Evolutionary conservation across 2,888 invertebrate genomes (phyloP).

Genomic region (Drosophila melanosoma): DNA sequence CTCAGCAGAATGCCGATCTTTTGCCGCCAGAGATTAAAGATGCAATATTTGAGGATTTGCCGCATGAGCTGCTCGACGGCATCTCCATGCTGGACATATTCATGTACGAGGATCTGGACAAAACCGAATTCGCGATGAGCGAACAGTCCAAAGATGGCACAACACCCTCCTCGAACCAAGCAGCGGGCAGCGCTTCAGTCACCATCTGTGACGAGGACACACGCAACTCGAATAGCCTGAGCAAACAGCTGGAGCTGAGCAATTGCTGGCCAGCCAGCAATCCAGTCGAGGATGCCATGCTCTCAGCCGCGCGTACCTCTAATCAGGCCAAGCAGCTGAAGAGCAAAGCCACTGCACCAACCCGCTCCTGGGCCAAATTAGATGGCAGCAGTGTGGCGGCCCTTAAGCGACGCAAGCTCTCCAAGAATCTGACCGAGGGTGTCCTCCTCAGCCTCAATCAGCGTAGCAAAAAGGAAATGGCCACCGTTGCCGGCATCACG

Average conservation of each 20-base stretch:
- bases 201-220: constrained; percentile 78
- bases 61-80: constrained; percentile 92
- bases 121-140: constrained; percentile 86
- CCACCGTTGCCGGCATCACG: constrained; percentile 62
- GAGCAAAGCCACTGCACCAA: constrained; percentile 59
- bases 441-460: constrained; percentile 81
- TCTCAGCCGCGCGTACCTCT: constrained; percentile 78
- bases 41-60: constrained; percentile 93
- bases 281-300: constrained; percentile 83
- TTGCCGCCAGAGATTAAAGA: constrained; percentile 94
- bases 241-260: constrained; percentile 74
- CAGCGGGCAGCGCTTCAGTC: constrained; percentile 35
- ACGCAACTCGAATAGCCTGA: constrained; percentile 74
- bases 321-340: constrained; percentile 66
- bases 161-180: constrained; percentile 45
- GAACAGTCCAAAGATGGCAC: constrained; percentile 85
- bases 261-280: constrained; percentile 78
- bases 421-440: constrained; percentile 85
- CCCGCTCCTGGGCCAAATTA: constrained; percentile 71
- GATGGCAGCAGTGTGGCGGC: constrained; percentile 82
- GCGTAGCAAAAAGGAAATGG: constrained; percentile 70
- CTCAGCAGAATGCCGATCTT: constrained; percentile 92
- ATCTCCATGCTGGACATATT: constrained; percentile 95
- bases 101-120: constrained; percentile 88
- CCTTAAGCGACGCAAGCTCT: constrained; percentile 89